These are phyloP conservation scores for Egretta garzetta DNA, from an alignment of 2,113 vertebrate genomes.

Conservation along the genomic window DNA sequence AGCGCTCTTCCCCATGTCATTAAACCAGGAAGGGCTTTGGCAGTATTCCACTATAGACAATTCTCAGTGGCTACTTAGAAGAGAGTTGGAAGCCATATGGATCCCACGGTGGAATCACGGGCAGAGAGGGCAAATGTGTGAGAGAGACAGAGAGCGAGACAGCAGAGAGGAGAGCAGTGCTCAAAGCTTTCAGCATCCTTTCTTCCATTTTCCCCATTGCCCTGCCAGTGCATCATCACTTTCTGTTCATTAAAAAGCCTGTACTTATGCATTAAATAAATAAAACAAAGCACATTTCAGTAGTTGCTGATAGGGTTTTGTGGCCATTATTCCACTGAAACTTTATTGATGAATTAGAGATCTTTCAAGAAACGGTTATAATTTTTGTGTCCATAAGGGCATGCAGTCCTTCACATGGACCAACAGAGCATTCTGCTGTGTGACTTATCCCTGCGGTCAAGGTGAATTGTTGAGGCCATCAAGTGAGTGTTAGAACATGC, in stretches of 20 bases:
- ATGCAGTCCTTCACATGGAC: neutral
- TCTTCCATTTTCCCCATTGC: neutral
- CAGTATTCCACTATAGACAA: constrained; percentile 40
- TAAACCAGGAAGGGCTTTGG: constrained; percentile 47
- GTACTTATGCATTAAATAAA: neutral
- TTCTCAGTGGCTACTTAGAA: constrained; percentile 48
- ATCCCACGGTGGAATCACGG: constrained; percentile 40
- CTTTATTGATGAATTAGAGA: neutral
- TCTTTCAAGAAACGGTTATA: neutral
- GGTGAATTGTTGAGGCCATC: neutral
- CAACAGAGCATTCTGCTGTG: neutral
- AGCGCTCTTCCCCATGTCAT: constrained; percentile 46
- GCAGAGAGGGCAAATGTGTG: constrained; percentile 63
- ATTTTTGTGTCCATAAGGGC: neutral
- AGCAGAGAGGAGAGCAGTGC: constrained; percentile 30
- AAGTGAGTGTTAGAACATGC: neutral
- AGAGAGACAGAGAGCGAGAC: constrained; percentile 17
- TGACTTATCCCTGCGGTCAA: neutral
- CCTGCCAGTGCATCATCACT: neutral
- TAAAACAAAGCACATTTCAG: neutral
- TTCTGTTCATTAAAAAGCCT: neutral
- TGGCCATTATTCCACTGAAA: neutral
- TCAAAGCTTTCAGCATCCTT: neutral
- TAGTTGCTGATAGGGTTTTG: neutral
- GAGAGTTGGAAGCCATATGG: constrained; percentile 65